A percentile compares a stretch with the other conserved stretches of the same genome.
phyloP scores from a whole-genome alignment of 2,888 invertebrate genomes.

The Platycnemis pennipes region DNA sequence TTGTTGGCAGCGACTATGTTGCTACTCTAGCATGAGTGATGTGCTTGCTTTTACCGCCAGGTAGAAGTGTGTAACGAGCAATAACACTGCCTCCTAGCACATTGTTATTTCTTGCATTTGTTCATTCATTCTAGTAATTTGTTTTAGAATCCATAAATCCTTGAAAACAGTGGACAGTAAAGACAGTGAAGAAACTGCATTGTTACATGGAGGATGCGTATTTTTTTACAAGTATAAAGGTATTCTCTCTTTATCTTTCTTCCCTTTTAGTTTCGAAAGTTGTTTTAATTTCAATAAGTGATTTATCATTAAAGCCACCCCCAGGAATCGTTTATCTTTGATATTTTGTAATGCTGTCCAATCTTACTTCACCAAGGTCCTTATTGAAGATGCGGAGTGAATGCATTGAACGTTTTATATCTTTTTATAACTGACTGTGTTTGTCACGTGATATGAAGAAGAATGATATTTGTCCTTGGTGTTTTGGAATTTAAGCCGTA shows the following conservation, averaged over 20 bases:
- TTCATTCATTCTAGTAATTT: background rate
- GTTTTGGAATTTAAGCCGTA: background rate
- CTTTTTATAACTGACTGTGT: conserved; percentile 7
- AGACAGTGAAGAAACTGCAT: background rate
- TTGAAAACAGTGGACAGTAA: background rate
- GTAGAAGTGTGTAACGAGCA: conserved; percentile 23
- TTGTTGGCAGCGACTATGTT: background rate
- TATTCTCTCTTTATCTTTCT: background rate
- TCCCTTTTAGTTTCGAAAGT: background rate
- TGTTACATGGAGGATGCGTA: background rate
- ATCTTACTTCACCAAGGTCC: background rate
- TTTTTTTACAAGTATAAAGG: background rate
- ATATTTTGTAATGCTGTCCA: background rate
- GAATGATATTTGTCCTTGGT: background rate
- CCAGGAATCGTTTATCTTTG: background rate
- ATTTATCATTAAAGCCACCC: background rate
- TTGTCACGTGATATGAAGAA: background rate
- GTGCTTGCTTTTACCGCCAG: conserved; percentile 6
- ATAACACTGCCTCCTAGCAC: conserved; percentile 37
- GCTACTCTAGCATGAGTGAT: background rate
- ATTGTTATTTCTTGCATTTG: background rate
- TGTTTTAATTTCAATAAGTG: background rate
- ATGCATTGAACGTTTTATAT: background rate
- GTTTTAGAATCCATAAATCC: background rate
- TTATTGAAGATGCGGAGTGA: background rate